Evolutionary conservation across 2,797 vertebrate genomes (phyloP), one percentile per base, ranked within the genome.

Genomic region (Varecia variegata): DNA sequence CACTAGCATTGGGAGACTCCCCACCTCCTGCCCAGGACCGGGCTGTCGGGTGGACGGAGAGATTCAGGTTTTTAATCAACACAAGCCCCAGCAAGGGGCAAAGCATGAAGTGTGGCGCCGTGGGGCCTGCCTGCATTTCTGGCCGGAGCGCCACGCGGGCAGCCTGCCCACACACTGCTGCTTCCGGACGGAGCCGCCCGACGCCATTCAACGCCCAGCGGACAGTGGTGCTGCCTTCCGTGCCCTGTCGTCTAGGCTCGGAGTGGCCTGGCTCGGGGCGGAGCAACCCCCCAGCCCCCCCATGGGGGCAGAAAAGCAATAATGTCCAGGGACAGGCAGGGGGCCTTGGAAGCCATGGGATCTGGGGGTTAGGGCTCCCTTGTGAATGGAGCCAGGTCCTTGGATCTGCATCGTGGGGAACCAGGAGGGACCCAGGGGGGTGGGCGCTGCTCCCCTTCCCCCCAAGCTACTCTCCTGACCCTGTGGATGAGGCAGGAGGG

Each of bases 291-390:
- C 30, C 32, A 12, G 74, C 68, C 30, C 65, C 70, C 65, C 8
- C 4, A 0, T 30, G 38, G 93, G 90, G 91, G 74, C 35, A 67
- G 90, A 54, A 89, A 91, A 95, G 96, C 97, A 97, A 93, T 97
- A 94, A 96, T 81, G 45, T 50, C 71, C 58, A 77, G 76, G 84
- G 89, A 23, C 68, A 23, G 73, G 68, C 20, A 2, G 58, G 23
- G 76, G 43, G 47, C 77, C 84, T 21, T 5, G 73, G 85, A 70
- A n/a, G 77, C 77, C 32, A 5, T 21, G 18, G 58, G 67, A 18
- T 27, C 25, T 5, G 76, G 25, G 67, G 68, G 7, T 54, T 25
- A 15, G 87, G 15, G 54, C 43, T 60, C n/a, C 73, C n/a, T 88
- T 3, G 0, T 2, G 54, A 62, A 7, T 25, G 70, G 38, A 84